Evolutionary conservation across 1,140 invertebrate species (phyloP), one percentile per base, ranked within the genome.

Genomic region (Reticulitermes speratus): DNA sequence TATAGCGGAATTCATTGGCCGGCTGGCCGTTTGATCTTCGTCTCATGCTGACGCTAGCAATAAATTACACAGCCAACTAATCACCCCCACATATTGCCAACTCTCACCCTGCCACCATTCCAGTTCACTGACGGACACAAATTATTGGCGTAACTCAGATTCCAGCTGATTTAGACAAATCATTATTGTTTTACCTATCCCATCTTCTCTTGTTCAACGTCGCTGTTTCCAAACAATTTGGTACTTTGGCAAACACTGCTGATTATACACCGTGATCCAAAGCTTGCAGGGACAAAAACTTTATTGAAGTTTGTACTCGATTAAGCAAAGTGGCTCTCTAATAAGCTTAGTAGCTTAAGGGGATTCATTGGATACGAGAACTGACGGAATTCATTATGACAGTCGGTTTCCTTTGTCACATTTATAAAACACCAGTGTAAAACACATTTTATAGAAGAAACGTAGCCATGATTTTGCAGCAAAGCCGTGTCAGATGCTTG

Each of bases 1-100:
- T 75, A 30, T 30, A 75, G 25, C 8, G n/a, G 65, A 25, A 75
- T 75, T n/a, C n/a, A 30, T 25, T 11, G n/a, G 25, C 65, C n/a
- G 7, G 65, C 7, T n/a, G 65, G 25, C 25, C 14, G 65, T 75
- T 75, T 75, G 65, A 75, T 75, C 25, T 75, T 6, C 65, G 65
- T 75, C n/a, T 75, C 25, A 30, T 75, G 14, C 25, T 14, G n/a
- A 75, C 65, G 6, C 65, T 75, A 7, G 25, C 65, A 75, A 75
- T 75, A 75, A 75, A 75, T 75, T 75, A 30, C 65, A 30, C 65
- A 75, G 65, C 25, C 8, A 25, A 75, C 65, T 75, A 75, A 75
- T 75, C 65, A 75, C 65, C n/a, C n/a, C 65, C 65, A 75, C 65
- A 75, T 75, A 30, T 75, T 75, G 65, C 65, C 30, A 30, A 59